Base-by-base conservation (phyloP, 2,113 vertebrate species). In the Crotophaga sulcirostris region DNA sequence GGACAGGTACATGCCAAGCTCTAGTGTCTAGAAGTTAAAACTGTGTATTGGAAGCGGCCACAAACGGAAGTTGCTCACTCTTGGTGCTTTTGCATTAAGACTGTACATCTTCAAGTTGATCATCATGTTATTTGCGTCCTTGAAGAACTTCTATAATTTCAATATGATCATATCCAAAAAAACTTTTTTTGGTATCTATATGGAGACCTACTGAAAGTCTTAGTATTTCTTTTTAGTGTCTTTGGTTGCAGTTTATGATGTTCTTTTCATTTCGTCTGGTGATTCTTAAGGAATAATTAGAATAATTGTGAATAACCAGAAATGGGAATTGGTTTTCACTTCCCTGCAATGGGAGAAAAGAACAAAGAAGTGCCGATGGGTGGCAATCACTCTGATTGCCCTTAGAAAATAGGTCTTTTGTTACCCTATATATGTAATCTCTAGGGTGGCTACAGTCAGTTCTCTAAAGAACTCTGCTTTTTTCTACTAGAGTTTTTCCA, bases 101-200 rank as follows among this genome's bases (percentile, higher is more conserved):
- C 2, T 69, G 51, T 10, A 47, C 9, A 13, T 29, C 44, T 80
- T 69, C 9, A 6, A 11, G 4, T 26, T 1, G 0, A 5, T 20
- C 38, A 36, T 40, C 19, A 26, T 6, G 13, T 19, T 23, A 26
- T 47, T 21, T 56, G 18, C 16, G 28, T 26, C 19, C 19, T 49
- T 34, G 28, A 38, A 49, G 33, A 42, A 36, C 4, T 75, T 51
- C 10, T 10, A 6, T 11, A 24, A 3, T 17, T 23, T 38, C 47
- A 62, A 0, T 17, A 24, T 49, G 21, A 49, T 16, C 58, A 18
- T 14, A 25, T 26, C 16, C 19, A 49, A 31, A 20, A 49, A 49
- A 29, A 42, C 25, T 3, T 70, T 44, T 13, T 10, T 6, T 11
- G 28, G 5, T 24, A 24, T n/a, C 54, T 68, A 0, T 17, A 29